Conservation (phyloP, 2,797 vertebrate species). For the Arremon brunneinucha region DNA sequence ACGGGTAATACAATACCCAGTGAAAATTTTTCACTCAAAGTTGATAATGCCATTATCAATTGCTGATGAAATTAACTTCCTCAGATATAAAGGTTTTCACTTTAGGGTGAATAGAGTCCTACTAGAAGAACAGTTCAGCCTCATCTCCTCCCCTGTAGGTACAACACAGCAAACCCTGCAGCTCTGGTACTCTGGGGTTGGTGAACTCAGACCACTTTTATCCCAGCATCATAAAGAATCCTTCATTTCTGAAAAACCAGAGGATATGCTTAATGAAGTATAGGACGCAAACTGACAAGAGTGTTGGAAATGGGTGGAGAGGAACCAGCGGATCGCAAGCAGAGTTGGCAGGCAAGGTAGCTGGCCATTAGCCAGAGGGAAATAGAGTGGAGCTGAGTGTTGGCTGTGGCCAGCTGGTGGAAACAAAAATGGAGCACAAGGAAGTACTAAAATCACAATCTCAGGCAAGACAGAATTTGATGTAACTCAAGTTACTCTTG, state of each 20-base stretch:
- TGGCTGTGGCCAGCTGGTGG: constrained; percentile 67
- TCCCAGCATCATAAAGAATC: constrained; percentile 9
- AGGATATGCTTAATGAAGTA: constrained; percentile 69
- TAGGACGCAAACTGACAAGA: constrained; percentile 54
- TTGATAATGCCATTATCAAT: not conserved
- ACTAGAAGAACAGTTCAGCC: not conserved
- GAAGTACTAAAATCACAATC: constrained; percentile 30
- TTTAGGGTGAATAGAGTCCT: not conserved
- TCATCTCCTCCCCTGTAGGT: not conserved
- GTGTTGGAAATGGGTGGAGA: constrained; percentile 55
- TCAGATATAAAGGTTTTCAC: not conserved
- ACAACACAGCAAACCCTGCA: not conserved
- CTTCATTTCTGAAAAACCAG: constrained; percentile 33
- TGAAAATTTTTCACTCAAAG: not conserved
- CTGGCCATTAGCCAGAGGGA: constrained; percentile 56
- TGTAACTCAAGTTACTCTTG: not conserved
- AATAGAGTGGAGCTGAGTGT: constrained; percentile 54
- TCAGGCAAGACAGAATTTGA: not conserved
- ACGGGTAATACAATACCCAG: not conserved
- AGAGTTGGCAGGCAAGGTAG: constrained; percentile 61
- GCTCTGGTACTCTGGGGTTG: not conserved
- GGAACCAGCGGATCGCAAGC: constrained; percentile 48
- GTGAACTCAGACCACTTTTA: constrained; percentile 2
- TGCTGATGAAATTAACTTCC: constrained; percentile 8
- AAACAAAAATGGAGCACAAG: constrained; percentile 29